Conservation (phyloP, 2,888 invertebrate species). For the Quadroppia sp. region DNA sequence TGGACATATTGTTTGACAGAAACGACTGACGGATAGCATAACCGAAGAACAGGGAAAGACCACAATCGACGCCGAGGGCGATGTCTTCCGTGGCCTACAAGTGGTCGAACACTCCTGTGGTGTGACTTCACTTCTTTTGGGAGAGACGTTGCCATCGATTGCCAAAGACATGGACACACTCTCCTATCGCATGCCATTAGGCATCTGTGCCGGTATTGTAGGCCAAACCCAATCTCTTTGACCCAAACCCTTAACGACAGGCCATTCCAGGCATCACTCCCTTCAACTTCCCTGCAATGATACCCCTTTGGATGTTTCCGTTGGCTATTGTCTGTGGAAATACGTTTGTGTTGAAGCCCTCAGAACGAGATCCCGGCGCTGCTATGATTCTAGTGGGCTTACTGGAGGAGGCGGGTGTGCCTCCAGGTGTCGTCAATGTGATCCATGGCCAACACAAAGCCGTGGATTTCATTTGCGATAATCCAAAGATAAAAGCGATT, state of each 20-base stretch:
- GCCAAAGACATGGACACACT: slow-evolving; percentile 95
- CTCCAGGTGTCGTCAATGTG: slow-evolving; percentile 89
- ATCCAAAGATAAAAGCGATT: slow-evolving; percentile 90
- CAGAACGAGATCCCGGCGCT: slow-evolving; percentile 95
- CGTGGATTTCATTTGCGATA: slow-evolving; percentile 96
- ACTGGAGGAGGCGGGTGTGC: slow-evolving; percentile 87
- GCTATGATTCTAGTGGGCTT: slow-evolving; percentile 91
- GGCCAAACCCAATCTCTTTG: slow-evolving; percentile 64
- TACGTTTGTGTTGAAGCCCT: slow-evolving; percentile 88
- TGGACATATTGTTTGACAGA: slow-evolving; percentile 53
- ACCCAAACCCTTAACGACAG: background rate
- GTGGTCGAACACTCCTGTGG: slow-evolving; percentile 95
- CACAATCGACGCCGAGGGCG: slow-evolving; percentile 92
- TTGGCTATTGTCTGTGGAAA: slow-evolving; percentile 79
- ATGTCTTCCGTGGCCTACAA: slow-evolving; percentile 94
- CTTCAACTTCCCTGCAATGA: slow-evolving; percentile 92
- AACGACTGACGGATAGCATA: slow-evolving; percentile 81
- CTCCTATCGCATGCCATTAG: slow-evolving; percentile 84
- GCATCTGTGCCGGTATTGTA: slow-evolving; percentile 76
- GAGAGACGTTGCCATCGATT: slow-evolving; percentile 79
- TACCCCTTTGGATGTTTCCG: slow-evolving; percentile 85
- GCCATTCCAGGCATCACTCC: slow-evolving; percentile 36
- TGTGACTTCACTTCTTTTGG: slow-evolving; percentile 83
- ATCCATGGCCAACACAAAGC: slow-evolving; percentile 93
- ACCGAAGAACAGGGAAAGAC: slow-evolving; percentile 98